phyloP scores from a whole-genome alignment of 2,113 vertebrate species.

The Phyllostomus discolor region DNA sequence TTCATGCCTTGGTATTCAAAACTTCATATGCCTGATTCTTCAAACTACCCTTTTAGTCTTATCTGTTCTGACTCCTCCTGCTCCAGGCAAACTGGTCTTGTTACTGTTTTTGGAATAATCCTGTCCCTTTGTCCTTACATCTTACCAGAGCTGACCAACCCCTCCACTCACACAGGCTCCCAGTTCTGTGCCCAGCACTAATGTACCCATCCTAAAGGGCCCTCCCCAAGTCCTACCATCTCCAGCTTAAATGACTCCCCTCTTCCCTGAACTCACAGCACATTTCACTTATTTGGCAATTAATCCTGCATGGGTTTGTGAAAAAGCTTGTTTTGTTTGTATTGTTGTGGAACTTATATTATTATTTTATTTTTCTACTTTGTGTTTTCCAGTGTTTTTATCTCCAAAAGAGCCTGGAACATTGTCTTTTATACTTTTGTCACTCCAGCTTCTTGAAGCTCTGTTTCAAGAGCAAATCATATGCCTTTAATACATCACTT shows the following conservation, averaged over 20 bases:
- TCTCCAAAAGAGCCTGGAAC: background rate
- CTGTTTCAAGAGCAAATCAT: background rate
- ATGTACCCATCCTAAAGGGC: background rate
- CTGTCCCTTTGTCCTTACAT: background rate
- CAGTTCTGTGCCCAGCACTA: background rate
- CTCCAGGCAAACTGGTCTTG: background rate
- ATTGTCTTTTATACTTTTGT: slow-evolving; percentile 1
- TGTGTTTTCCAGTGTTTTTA: background rate
- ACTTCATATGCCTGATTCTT: background rate
- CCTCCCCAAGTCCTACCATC: background rate
- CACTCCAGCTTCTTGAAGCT: background rate
- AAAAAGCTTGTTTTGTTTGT: background rate
- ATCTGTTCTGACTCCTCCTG: background rate
- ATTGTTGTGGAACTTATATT: background rate
- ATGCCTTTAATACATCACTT: background rate
- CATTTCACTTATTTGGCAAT: background rate
- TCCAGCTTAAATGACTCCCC: background rate
- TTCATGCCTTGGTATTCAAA: background rate
- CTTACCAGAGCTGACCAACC: background rate
- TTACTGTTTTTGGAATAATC: background rate
- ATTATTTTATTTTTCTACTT: background rate
- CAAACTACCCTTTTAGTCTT: background rate
- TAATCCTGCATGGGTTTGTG: background rate
- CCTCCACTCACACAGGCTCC: no score
- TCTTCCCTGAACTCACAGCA: background rate